Conservation (phyloP, 2,797 vertebrate genomes). For the Tenualosa ilisha region DNA sequence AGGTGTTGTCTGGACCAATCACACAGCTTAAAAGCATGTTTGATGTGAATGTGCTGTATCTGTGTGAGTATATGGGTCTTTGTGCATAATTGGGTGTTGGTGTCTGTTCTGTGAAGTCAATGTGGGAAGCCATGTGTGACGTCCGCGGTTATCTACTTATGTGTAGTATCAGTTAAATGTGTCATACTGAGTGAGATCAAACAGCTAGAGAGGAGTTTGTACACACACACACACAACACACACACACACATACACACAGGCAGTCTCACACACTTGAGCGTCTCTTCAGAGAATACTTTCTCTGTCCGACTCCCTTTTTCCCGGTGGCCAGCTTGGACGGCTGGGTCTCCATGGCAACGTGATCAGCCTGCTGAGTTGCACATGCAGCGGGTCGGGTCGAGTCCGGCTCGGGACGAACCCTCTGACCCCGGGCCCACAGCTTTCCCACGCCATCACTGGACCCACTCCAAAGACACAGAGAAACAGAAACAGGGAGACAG, state of each 20-base stretch:
- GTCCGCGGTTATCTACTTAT: background rate
- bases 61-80: background rate
- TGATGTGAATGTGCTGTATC: background rate
- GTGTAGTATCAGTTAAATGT: background rate
- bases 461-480: constrained; percentile 51
- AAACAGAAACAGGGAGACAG: constrained; percentile 33
- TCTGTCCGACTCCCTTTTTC: constrained; percentile 46
- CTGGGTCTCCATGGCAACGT: constrained; percentile 52
- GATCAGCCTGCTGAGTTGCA: constrained; percentile 62
- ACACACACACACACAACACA: background rate
- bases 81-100: too few relatives aligned
- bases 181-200: background rate
- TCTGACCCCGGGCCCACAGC: constrained; percentile 54
- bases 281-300: constrained; percentile 50
- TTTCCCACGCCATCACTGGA: constrained; percentile 72
- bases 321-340: constrained; percentile 28
- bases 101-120: background rate
- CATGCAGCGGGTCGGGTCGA: constrained; percentile 51
- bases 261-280: background rate
- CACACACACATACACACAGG: background rate
- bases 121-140: background rate
- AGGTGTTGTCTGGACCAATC: background rate
- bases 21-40: background rate
- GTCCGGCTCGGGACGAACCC: constrained; percentile 47
- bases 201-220: background rate